phyloP scores from a whole-genome alignment of 2,113 vertebrate species.

The Brachyhypopomus occidentalis region DNA sequence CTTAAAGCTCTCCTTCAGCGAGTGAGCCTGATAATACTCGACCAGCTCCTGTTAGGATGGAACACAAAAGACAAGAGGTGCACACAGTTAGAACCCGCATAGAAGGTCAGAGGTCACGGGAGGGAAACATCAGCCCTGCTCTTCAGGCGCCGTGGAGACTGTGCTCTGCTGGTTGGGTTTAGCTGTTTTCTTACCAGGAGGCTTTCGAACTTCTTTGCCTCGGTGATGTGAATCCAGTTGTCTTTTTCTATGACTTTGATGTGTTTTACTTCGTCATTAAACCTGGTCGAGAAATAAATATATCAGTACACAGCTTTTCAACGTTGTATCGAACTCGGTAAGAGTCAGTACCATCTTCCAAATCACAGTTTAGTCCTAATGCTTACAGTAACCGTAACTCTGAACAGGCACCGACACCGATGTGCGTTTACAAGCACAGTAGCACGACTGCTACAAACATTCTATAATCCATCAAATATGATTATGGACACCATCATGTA shows the following conservation, averaged over 20 bases:
- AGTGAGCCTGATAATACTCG: conserved; percentile 96
- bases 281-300: conserved; percentile 73
- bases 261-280: conserved; percentile 98
- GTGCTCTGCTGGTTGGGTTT: neutral
- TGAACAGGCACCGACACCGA: too few relatives aligned
- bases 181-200: conserved; percentile 80
- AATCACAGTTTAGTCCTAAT: too few relatives aligned
- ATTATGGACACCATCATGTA: too few relatives aligned
- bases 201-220: conserved; percentile 97
- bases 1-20: conserved; percentile 98
- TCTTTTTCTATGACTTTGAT: conserved; percentile 98
- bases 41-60: conserved; percentile 84
- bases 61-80: neutral
- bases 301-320: neutral
- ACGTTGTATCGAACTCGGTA: neutral
- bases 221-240: conserved; percentile 97
- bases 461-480: too few relatives aligned
- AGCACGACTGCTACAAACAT: too few relatives aligned
- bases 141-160: neutral
- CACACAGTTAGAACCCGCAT: neutral
- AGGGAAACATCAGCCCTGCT: too few relatives aligned
- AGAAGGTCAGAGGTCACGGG: too few relatives aligned
- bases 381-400: too few relatives aligned
- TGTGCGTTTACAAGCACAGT: too few relatives aligned
- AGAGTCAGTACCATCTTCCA: neutral